Evolutionary conservation across 2,888 invertebrate genomes (phyloP), one percentile per base, ranked within the genome.

Genomic region (Philopedon plagiatum): DNA sequence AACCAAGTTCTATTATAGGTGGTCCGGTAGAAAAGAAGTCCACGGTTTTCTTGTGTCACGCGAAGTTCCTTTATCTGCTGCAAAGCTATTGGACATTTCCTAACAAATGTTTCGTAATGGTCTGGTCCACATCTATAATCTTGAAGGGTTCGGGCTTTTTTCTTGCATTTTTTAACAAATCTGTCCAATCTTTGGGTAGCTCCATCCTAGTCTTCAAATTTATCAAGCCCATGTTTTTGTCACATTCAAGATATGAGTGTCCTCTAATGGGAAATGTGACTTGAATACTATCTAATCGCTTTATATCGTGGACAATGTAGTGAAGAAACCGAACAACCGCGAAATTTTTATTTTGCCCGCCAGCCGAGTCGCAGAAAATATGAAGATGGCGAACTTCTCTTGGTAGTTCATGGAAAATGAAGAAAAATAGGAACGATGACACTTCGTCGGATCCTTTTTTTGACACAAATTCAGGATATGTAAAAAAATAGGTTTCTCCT

Each of bases 171-270:
- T 19, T 39, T 37, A 61, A 19, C 39, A 61, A 19, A 19, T 41
- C 21, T 32, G 11, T 15, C 44, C 44, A 44, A 44, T 44, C 44
- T 44, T 13, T n/a, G n/a, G n/a, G n/a, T n/a, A n/a, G n/a, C n/a
- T n/a, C n/a, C n/a, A n/a, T n/a, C n/a, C n/a, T n/a, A 44, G 44
- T 44, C 23, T 51, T 23, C 5, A 56, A 56, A 56, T 56, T 15
- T 46, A 54, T 11, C 8, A 41, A n/a, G 13, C 39, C 54, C 11
- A 65, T 26, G 13, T 57, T 65, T 56, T 56, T 65, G 32, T 65
- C 65, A 18, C 65, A 65, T 65, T 65, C 65, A 7, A 65, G 26
- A 32, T 65, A 57, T 4, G 56, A 65, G 19, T 46, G 65, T 21
- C 65, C 65, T 18, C 65, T n/a, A 32, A 44, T 37, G 21, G 65